Base-by-base conservation (phyloP, 2,797 vertebrate genomes). In the Tragopan temminckii region DNA sequence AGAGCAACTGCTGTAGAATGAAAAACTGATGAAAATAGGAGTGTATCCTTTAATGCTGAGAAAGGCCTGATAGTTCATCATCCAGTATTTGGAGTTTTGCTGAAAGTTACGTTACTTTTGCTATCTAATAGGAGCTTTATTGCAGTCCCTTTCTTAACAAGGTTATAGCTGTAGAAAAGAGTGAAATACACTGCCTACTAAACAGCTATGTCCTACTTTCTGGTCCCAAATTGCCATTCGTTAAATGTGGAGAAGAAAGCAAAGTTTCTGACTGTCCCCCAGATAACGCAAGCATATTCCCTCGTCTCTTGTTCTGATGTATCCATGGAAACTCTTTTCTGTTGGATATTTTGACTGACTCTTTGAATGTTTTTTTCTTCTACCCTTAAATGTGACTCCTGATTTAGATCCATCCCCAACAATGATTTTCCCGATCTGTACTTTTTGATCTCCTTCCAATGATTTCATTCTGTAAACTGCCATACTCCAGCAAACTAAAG, bases 151-250 rank as follows among this genome's bases (percentile, higher is more conserved):
- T 80, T 77, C 18, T 85, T 19, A 64, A 18, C 38, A 57, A 80
- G 24, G 24, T 83, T 78, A 13, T 48, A 48, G 5, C n/a, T 71
- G 12, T 55, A 78, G 29, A 68, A 71, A 16, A 72, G 8, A 35
- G 42, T 64, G 31, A 67, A 58, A 62, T 66, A 31, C 1, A 0
- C 23, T 77, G 83, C 46, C n/a, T 48, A 1, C 11, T 82, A 17
- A 69, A 29, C 4, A 25, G 1, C 0, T 0, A 2, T 38, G 16
- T 46, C 31, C 52, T 87, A 3, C 46, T 72, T 84, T 66, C 31
- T 80, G 24, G 23, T 29, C 10, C 7, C 11, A 50, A n/a, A n/a
- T 50, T 93, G 43, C 42, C 4, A 0, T 55, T 4, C 18, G 5
- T 64, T 43, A 48, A 61, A 21, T 6, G n/a, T 80, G 23, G 33